These are phyloP conservation scores for Hyperopisus bebe DNA, from an alignment of 2,113 vertebrate genomes.

Conservation along the genomic window DNA sequence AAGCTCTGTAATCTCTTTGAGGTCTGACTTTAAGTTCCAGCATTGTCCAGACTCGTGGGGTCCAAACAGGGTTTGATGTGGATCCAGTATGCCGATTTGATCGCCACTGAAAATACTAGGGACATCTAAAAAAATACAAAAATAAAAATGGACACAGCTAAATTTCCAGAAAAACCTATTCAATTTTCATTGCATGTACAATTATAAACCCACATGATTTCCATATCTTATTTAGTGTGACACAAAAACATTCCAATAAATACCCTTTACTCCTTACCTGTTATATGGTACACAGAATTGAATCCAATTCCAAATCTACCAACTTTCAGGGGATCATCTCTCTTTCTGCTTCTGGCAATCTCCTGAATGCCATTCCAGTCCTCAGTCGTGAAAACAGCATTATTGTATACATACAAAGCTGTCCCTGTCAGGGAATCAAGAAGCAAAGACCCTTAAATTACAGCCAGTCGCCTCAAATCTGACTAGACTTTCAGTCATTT, in stretches of 20 bases:
- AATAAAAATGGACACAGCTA: not conserved
- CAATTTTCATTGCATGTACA: not conserved
- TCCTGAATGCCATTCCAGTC: constrained; percentile 98
- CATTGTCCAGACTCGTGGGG: constrained; percentile 91
- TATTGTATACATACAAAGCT: constrained; percentile 89
- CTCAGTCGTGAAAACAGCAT: constrained; percentile 83
- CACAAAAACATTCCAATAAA: not conserved
- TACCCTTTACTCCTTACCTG: constrained; percentile 62
- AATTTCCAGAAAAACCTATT: not conserved
- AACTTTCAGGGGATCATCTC: constrained; percentile 94
- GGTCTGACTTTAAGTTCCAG: constrained; percentile 89
- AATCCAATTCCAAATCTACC: constrained; percentile 98
- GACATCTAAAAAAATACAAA: constrained; percentile 69
- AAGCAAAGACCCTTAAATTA: not conserved
- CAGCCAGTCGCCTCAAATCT: not conserved
- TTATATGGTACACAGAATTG: constrained; percentile 98
- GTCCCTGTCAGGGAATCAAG: constrained; percentile 59
- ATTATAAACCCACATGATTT: not conserved
- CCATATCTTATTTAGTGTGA: not conserved
- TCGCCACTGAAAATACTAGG: constrained; percentile 97
- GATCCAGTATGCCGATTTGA: constrained; percentile 96
- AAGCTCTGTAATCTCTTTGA: constrained; percentile 82
- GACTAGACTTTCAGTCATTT: not conserved
- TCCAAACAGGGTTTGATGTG: constrained; percentile 92
- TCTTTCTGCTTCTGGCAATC: constrained; percentile 92